Evolutionary conservation across 2,888 invertebrate species (phyloP).

Genomic region (Syrista parreyssii): DNA sequence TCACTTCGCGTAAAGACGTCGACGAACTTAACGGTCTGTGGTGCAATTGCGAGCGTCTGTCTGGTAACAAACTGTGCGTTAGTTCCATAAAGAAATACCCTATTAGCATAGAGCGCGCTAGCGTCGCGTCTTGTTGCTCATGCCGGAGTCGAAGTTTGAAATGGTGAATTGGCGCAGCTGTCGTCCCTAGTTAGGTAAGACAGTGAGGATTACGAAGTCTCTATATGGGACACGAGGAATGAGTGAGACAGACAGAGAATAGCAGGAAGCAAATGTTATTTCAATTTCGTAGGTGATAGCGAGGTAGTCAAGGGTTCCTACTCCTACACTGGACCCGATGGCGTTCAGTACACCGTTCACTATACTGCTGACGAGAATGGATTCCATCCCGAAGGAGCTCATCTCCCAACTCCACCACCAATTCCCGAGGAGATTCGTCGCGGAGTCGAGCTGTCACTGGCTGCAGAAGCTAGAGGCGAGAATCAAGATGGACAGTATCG

Average conservation of each 20-base stretch:
- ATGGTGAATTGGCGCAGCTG: not conserved
- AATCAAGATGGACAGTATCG: constrained; percentile 22
- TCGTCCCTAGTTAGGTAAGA: not conserved
- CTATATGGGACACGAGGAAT: not conserved
- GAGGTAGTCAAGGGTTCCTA: constrained; percentile 15
- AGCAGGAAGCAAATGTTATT: not conserved
- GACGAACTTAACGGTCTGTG: too few relatives aligned
- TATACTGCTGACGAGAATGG: constrained; percentile 19
- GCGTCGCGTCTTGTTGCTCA: not conserved
- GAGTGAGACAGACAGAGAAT: not conserved
- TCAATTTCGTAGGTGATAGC: constrained; percentile 12
- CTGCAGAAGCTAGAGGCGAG: constrained; percentile 21
- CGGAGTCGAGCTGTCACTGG: constrained; percentile 20
- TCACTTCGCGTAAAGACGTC: too few relatives aligned
- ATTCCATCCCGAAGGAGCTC: constrained; percentile 22
- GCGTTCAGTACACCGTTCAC: constrained; percentile 14
- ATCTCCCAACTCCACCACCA: constrained; percentile 19
- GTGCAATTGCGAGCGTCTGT: too few relatives aligned
- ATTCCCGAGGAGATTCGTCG: constrained; percentile 21
- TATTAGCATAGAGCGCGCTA: not conserved
- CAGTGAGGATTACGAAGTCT: not conserved
- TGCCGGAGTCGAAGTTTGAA: not conserved
- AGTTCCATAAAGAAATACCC: not conserved
- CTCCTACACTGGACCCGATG: constrained; percentile 21
- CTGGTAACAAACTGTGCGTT: not conserved